Percentiles rank a stretch among this genome's conserved stretches.
Evolutionary conservation across 2,888 invertebrate genomes (phyloP).

Genomic region (Vesta saturnalis): DNA sequence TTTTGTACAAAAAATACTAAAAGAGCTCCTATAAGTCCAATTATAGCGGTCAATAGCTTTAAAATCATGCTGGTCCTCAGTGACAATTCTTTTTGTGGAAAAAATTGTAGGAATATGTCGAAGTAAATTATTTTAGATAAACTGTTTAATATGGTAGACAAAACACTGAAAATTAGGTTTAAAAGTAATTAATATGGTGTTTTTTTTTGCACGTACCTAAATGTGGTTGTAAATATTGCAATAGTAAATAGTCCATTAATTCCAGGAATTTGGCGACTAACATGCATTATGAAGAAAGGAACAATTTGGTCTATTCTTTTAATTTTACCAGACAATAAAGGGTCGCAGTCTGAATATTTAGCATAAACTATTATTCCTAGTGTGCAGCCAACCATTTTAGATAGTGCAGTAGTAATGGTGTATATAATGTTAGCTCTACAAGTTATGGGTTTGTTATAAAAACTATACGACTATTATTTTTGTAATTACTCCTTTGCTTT

Average conservation of each 20-base stretch:
- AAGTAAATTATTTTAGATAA: conserved; percentile 70
- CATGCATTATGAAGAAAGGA: conserved; percentile 76
- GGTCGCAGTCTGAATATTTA: conserved; percentile 73
- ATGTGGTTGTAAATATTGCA: conserved; percentile 76
- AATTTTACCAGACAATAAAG: conserved; percentile 66
- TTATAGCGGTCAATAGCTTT: conserved; percentile 62
- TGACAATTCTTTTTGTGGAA: conserved; percentile 58
- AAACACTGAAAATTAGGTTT: conserved; percentile 63
- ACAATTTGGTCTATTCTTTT: conserved; percentile 66
- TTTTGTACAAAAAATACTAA: conserved; percentile 69
- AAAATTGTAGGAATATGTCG: conserved; percentile 67
- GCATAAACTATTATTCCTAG: conserved; percentile 71
- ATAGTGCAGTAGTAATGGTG: conserved; percentile 1
- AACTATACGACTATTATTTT: too few relatives aligned
- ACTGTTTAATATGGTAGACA: conserved; percentile 69
- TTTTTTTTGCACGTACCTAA: conserved; percentile 68
- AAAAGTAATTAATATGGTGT: background rate
- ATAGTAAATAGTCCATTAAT: conserved; percentile 78
- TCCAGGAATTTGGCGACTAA: conserved; percentile 71
- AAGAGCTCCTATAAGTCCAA: conserved; percentile 64
- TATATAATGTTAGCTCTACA: conserved; percentile 17
- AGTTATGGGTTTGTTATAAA: too few relatives aligned
- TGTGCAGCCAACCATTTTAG: conserved; percentile 48
- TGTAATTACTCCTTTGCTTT: conserved; percentile 66
- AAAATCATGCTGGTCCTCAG: conserved; percentile 59